Evolutionary conservation across 1,140 invertebrate species (phyloP), one percentile per base, ranked within the genome.

Genomic region (Megalopta genalis): DNA sequence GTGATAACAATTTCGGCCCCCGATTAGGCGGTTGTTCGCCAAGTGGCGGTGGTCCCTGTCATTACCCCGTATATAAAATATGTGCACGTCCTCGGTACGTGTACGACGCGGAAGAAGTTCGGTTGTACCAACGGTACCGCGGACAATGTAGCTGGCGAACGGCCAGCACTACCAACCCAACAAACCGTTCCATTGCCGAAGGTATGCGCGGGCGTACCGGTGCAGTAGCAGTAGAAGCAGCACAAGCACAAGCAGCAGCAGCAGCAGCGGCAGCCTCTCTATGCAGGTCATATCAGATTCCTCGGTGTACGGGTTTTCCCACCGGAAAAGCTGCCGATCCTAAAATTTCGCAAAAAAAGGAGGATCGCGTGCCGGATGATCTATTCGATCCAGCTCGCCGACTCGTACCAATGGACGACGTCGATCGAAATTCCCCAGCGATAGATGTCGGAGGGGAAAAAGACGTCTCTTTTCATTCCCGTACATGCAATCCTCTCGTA

Each of bases 61-160:
- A 75, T 79, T 75, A 77, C 82, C 75, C 32, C n/a, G 66, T 62
- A 59, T 78, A 80, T 84, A 87, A 88, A 86, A 86, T 84, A 82
- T 84, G 78, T 73, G 62, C 49, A n/a, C 32, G 77, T 67, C 52
- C 57, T 16, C 5, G 59, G 49, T 70, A 57, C 49, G 65, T 63
- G 63, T 59, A 60, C 39, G 10, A 60, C 57, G 12, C 23, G 39
- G 66, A 23, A 69, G 69, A 83, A 87, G 85, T 88, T 86, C 64
- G 79, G 76, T 76, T 74, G 81, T 82, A 87, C 82, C 59, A 71
- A 78, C 68, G 74, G 77, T 87, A 83, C 52, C 77, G 68, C 59
- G 88, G 82, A 88, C 87, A 89, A 88, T 89, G 82, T 83, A 84
- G 77, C 79, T 89, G 88, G 88, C 88, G 67, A 21, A 32, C 60